A percentile compares a stretch with the other conserved stretches of the same genome.
These are phyloP conservation scores for Cyrtodaria siliqua DNA, from an alignment of 2,888 invertebrate species.

Conservation along the genomic window DNA sequence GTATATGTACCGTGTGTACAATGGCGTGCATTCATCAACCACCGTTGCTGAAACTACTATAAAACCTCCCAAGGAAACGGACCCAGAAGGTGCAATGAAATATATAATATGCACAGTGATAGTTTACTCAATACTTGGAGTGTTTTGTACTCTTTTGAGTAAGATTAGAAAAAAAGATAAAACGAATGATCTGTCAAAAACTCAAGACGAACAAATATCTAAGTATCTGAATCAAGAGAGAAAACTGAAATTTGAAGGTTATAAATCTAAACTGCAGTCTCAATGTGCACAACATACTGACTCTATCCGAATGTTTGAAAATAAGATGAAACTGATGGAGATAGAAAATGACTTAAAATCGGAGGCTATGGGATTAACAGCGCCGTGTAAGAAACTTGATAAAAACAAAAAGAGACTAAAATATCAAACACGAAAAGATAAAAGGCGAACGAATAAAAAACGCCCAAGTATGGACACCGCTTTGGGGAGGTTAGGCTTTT, in stretches of 20 bases:
- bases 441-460: conserved; percentile 4
- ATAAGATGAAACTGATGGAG: conserved; percentile 34
- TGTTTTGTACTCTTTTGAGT: conserved; percentile 53
- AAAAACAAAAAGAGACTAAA: neutral
- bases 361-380: conserved; percentile 14
- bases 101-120: conserved; percentile 72
- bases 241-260: conserved; percentile 40
- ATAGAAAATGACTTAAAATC: conserved; percentile 23
- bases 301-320: conserved; percentile 37
- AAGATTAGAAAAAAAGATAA: conserved; percentile 15
- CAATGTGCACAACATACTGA: conserved; percentile 40
- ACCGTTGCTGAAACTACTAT: too few species aligned
- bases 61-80: conserved; percentile 22
- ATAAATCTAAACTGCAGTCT: conserved; percentile 35
- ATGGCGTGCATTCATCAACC: too few species aligned
- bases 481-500: conserved; percentile 36
- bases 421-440: conserved; percentile 6
- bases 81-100: conserved; percentile 71
- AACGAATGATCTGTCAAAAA: neutral
- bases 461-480: conserved; percentile 16
- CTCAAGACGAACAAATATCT: conserved; percentile 37
- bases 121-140: conserved; percentile 73
- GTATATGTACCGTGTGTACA: too few species aligned
- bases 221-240: conserved; percentile 41
- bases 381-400: neutral